Percentiles rank a stretch among this genome's conserved stretches.
These are phyloP conservation scores for Malurus melanocephalus DNA, from an alignment of 2,113 vertebrate species.

Conservation along the genomic window DNA sequence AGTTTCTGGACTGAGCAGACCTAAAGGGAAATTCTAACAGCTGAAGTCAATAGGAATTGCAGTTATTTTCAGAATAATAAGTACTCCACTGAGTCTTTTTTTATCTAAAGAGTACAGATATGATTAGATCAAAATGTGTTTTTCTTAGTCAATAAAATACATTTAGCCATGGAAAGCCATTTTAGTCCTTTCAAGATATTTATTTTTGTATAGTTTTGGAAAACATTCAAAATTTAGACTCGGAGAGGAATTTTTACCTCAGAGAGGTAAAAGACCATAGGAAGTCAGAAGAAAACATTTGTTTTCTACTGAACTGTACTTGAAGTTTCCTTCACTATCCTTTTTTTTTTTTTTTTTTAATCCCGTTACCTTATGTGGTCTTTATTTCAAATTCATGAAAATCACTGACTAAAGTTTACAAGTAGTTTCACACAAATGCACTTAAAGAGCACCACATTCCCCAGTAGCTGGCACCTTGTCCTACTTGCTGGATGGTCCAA, in stretches of 20 bases:
- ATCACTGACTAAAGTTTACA: not conserved
- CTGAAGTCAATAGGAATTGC: not conserved
- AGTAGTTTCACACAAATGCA: not conserved
- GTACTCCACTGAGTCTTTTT: not conserved
- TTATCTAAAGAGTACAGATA: not conserved
- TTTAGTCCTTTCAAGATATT: not conserved
- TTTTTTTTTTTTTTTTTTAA: not conserved
- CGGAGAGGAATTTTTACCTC: not conserved
- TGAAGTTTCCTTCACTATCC: not conserved
- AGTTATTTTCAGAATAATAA: not conserved
- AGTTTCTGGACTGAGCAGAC: not conserved
- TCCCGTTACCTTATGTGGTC: not conserved
- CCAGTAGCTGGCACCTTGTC: not conserved
- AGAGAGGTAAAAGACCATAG: not conserved
- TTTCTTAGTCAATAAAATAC: not conserved
- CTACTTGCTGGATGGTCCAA: not conserved
- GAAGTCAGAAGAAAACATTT: not conserved
- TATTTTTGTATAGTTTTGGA: not conserved
- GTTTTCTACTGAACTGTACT: not conserved
- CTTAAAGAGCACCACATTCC: not conserved
- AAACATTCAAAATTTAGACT: not conserved
- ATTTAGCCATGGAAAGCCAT: not conserved
- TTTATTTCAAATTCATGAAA: not conserved
- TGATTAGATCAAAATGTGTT: not conserved
- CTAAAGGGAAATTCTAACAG: not conserved